Percentiles rank a stretch among this genome's conserved stretches.
Evolutionary conservation across 2,797 vertebrate genomes (phyloP).

Genomic region (Gymnopithys bicolor): DNA sequence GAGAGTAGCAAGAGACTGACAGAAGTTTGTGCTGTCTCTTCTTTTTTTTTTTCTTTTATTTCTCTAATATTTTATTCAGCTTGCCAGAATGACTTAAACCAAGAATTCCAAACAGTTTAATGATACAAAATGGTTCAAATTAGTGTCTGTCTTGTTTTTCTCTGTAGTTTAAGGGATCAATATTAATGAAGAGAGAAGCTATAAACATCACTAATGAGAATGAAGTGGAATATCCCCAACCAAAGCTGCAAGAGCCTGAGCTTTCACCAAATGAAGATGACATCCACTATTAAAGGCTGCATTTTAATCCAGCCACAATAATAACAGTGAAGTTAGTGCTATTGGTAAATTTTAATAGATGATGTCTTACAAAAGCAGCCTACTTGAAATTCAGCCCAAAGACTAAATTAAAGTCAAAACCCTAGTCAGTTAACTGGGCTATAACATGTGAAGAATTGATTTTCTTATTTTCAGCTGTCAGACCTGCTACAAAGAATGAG

Average conservation of each 20-base stretch:
- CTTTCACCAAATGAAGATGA: constrained; percentile 69
- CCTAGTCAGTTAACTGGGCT: constrained; percentile 81
- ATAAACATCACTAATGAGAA: constrained; percentile 78
- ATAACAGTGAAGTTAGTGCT: constrained; percentile 77
- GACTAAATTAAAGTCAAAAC: constrained; percentile 88
- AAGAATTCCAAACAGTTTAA: constrained; percentile 71
- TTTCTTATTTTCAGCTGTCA: constrained; percentile 94
- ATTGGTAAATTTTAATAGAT: constrained; percentile 89
- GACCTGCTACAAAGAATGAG: constrained; percentile 89
- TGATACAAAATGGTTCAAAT: constrained; percentile 70
- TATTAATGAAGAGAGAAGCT: constrained; percentile 79
- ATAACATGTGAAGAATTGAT: constrained; percentile 90
- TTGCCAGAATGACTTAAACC: constrained; percentile 33
- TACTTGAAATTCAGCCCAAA: constrained; percentile 82
- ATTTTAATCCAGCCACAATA: constrained; percentile 80
- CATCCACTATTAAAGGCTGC: constrained; percentile 68
- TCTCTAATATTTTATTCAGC: constrained; percentile 43
- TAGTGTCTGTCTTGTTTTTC: constrained; percentile 71
- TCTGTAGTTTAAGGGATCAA: constrained; percentile 73
- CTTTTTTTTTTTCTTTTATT: neutral
- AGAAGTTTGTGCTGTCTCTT: neutral
- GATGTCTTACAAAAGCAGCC: constrained; percentile 79
- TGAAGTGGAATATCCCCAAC: constrained; percentile 64
- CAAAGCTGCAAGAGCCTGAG: constrained; percentile 22
- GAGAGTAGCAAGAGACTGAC: neutral